Percentiles rank a stretch among this genome's conserved stretches.
Evolutionary conservation across 2,113 vertebrate genomes (phyloP).

Genomic region (Fulica atra): DNA sequence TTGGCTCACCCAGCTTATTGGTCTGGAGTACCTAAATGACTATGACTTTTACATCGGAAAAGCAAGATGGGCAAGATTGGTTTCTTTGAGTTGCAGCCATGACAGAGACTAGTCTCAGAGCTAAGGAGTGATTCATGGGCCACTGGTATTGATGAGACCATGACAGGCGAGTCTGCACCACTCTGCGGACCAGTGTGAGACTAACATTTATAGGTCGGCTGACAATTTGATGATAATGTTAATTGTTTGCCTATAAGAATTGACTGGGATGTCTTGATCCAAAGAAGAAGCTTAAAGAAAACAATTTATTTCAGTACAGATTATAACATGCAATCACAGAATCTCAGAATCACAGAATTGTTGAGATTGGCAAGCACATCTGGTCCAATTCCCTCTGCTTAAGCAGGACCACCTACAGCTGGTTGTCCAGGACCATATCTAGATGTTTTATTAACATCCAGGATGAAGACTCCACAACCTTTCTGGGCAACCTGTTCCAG

Average conservation of each 20-base stretch:
- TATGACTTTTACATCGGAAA: not conserved
- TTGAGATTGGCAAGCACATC: not conserved
- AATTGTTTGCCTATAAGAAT: not conserved
- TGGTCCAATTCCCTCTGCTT: rapidly evolving
- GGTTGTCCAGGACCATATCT: not conserved
- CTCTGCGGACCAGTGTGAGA: not conserved
- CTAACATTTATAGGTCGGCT: not conserved
- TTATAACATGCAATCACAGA: not conserved
- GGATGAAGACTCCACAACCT: not conserved
- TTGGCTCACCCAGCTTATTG: not conserved
- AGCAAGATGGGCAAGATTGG: not conserved
- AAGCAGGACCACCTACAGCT: not conserved
- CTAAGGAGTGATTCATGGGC: not conserved
- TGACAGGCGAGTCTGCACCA: not conserved
- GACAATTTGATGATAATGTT: not conserved
- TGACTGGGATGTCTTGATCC: not conserved
- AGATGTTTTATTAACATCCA: not conserved
- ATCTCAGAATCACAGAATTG: not conserved
- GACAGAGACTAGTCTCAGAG: not conserved
- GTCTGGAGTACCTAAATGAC: not conserved
- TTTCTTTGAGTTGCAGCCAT: not conserved
- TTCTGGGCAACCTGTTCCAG: not conserved
- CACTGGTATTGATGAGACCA: not conserved
- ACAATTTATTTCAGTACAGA: not conserved
- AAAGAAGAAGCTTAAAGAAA: not conserved